phyloP scores from a whole-genome alignment of 1,140 invertebrate species.

The Portunus trituberculatus region DNA sequence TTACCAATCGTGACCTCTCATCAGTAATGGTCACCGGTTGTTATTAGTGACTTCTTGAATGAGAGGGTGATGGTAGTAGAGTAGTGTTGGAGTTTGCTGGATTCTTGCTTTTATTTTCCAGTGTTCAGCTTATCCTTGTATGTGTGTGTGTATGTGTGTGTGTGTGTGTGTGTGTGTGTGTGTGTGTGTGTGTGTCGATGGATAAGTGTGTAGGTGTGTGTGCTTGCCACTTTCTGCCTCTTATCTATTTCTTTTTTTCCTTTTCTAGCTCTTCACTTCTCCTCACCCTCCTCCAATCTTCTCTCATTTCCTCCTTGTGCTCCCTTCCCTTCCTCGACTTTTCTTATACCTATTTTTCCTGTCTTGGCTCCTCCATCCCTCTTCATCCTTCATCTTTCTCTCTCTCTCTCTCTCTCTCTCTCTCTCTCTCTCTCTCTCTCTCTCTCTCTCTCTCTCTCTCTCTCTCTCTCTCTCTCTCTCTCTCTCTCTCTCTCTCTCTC shows the following conservation, averaged over 20 bases:
- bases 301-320: neutral
- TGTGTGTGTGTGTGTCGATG: no score
- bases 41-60: no score
- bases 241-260: neutral
- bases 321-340: neutral
- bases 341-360: neutral
- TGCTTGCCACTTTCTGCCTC: neutral
- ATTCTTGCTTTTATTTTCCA: no score
- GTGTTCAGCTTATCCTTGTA: no score
- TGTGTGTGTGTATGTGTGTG: no score
- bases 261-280: neutral
- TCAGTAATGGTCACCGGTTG: no score
- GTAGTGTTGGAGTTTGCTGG: no score
- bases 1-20: no score
- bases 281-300: neutral
- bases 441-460: constrained; percentile 32
- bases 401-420: constrained; percentile 29
- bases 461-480: constrained; percentile 6
- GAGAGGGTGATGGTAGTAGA: no score
- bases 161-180: no score
- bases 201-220: no score
- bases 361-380: neutral
- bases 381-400: neutral
- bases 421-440: constrained; percentile 40
- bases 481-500: constrained; percentile 29